Evolutionary conservation across 2,113 vertebrate species (phyloP).

Genomic region (Lampris megalopsis): DNA sequence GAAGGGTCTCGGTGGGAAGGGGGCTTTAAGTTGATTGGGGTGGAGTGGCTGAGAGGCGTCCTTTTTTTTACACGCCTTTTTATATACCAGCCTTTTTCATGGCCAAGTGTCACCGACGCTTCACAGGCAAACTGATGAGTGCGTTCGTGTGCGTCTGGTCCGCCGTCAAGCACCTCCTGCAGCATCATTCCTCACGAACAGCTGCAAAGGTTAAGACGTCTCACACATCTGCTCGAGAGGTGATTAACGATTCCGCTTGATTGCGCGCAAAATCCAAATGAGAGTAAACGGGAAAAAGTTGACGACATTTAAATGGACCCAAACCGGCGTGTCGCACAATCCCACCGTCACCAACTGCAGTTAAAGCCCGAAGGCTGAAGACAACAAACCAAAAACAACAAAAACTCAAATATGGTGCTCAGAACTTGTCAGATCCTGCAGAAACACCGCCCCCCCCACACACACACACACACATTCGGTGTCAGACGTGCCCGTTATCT

Average conservation of each 20-base stretch:
- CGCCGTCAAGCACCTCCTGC: slow-evolving; percentile 47
- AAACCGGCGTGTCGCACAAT: slow-evolving; percentile 5
- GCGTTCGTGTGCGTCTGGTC: slow-evolving; percentile 23
- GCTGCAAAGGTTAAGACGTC: slow-evolving; percentile 19
- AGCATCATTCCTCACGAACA: slow-evolving; percentile 33
- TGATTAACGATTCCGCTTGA: slow-evolving; percentile 15
- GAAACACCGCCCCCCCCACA: not conserved
- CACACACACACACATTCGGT: not conserved
- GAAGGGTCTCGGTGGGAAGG: slow-evolving; percentile 59
- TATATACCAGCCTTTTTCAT: slow-evolving; percentile 42
- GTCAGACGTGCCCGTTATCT: not conserved
- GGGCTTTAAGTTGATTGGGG: slow-evolving; percentile 56
- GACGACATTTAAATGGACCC: slow-evolving; percentile 24
- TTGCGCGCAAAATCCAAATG: slow-evolving; percentile 19
- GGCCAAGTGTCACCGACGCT: slow-evolving; percentile 47
- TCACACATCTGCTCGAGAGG: slow-evolving; percentile 22
- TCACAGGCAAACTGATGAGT: slow-evolving; percentile 48
- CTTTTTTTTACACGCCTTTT: slow-evolving; percentile 35
- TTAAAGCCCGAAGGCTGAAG: slow-evolving; percentile 35
- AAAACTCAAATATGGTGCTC: not conserved
- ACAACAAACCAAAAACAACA: not conserved
- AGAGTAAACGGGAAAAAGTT: slow-evolving; percentile 24
- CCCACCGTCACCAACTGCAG: slow-evolving; percentile 9
- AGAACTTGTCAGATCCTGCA: not conserved
- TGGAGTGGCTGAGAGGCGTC: slow-evolving; percentile 57